These are phyloP conservation scores for Aplodontia rufa DNA, from an alignment of 2,113 vertebrate species.

Conservation along the genomic window DNA sequence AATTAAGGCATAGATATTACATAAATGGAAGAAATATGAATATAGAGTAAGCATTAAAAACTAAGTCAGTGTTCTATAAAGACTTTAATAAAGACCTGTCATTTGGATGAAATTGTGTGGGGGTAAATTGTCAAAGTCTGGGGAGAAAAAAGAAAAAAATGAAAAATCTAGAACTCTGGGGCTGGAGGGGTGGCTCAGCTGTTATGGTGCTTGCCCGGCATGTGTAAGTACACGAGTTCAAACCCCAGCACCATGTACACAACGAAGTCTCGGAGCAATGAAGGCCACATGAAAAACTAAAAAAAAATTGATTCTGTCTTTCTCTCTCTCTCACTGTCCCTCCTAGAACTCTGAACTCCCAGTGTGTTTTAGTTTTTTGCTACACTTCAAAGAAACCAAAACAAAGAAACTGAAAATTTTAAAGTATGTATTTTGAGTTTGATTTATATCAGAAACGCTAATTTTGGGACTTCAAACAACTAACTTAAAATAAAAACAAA, in stretches of 20 bases:
- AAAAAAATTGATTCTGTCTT: too few species aligned
- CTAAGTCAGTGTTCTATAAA: background rate
- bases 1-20: background rate
- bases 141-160: background rate
- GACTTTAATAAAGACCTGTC: background rate
- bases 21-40: background rate
- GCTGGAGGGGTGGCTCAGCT: too few species aligned
- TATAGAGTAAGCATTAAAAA: background rate
- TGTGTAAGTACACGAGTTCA: too few species aligned
- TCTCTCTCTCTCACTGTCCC: too few species aligned
- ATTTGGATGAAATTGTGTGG: background rate
- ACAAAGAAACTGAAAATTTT: conserved; percentile 63
- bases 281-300: too few species aligned
- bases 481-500: conserved; percentile 53
- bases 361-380: background rate
- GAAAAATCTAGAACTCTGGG: background rate
- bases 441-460: conserved; percentile 53
- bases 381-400: conserved; percentile 65
- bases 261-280: too few species aligned
- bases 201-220: too few species aligned
- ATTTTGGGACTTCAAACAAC: conserved; percentile 57
- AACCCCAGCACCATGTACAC: too few species aligned
- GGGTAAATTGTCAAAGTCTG: background rate
- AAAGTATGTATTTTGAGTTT: background rate
- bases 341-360: background rate